Evolutionary conservation across 2,113 vertebrate genomes (phyloP), one percentile per base, ranked within the genome.

Genomic region (Columba livia): DNA sequence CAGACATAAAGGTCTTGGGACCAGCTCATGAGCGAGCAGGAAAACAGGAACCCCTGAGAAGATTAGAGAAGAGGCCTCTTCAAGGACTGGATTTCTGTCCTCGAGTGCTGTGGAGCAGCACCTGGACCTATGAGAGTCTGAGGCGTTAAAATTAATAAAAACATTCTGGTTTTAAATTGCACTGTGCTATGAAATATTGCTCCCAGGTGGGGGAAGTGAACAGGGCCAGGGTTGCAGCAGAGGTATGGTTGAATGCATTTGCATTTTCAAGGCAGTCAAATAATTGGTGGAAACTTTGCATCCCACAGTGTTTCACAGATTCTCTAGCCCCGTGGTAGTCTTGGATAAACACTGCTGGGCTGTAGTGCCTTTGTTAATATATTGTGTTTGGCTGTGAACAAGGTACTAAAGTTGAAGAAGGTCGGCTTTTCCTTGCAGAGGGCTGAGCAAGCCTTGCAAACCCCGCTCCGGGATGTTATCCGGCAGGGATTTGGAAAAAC

Each of bases 81-180:
- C 53, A 53, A 62, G 56, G 38, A 36, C 24, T 0, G 1, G 34
- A 50, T 91, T 90, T 93, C 61, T 96, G 72, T 81, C 53, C 36
- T 86, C 1, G 10, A 90, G 73, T 61, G 54, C 80, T 81, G 40
- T 62, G 66, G 66, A 66, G 53, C 71, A 90, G 73, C 88, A 90
- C 61, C 73, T 89, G 92, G 83, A 54, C 72, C 48, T 92, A 44
- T 1, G 11, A 86, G 79, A 80, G 51, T 86, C 85, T 26, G 65
- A 93, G 85, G 67, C 89, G 93, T 91, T 85, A 95, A 83, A 88
- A 93, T 71, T 88, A 71, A 90, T 96, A 54, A 95, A 95, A 88
- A 4, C 53, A 88, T 64, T 42, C 51, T 54, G 57, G 65, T 86
- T 90, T 70, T 79, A 89, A 92, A 91, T 89, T 75, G 77, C 58